These are phyloP conservation scores for Trigoniulus corallinus DNA, from an alignment of 1,140 invertebrate genomes.

Conservation along the genomic window DNA sequence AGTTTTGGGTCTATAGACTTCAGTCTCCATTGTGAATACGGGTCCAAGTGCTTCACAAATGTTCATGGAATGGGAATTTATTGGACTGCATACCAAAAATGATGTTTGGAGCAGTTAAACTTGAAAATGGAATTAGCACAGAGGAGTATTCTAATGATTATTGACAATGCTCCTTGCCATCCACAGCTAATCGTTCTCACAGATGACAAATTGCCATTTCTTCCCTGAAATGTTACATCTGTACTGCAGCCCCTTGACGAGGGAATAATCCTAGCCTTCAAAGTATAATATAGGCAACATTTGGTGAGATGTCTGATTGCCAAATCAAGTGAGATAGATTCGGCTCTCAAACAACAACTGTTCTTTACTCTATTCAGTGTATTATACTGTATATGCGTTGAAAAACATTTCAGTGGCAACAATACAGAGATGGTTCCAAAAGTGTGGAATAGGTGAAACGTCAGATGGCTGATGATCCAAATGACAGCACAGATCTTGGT, in stretches of 20 bases:
- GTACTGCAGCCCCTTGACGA: constrained; percentile 16
- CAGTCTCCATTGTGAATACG: no score
- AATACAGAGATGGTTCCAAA: no score
- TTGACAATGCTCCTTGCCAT: constrained; percentile 5
- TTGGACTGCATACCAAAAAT: constrained; percentile 11
- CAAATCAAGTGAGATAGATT: no score
- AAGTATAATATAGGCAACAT: constrained; percentile 9
- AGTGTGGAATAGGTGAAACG: no score
- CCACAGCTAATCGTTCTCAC: neutral
- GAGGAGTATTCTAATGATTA: constrained; percentile 12
- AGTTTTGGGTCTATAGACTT: no score
- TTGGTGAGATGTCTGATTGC: no score
- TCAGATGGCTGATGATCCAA: no score
- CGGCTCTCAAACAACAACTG: no score
- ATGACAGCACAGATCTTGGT: no score
- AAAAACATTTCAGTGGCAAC: no score
- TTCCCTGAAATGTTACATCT: constrained; percentile 16
- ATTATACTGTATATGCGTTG: no score
- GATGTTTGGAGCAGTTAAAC: constrained; percentile 14
- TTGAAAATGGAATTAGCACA: constrained; percentile 8
- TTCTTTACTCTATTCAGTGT: no score
- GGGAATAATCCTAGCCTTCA: constrained; percentile 15
- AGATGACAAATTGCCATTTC: constrained; percentile 10
- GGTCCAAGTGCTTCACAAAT: constrained; percentile 15
- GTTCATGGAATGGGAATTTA: constrained; percentile 9